Conservation (phyloP, 2,888 invertebrate species). For the Plemyria rubiginata region DNA sequence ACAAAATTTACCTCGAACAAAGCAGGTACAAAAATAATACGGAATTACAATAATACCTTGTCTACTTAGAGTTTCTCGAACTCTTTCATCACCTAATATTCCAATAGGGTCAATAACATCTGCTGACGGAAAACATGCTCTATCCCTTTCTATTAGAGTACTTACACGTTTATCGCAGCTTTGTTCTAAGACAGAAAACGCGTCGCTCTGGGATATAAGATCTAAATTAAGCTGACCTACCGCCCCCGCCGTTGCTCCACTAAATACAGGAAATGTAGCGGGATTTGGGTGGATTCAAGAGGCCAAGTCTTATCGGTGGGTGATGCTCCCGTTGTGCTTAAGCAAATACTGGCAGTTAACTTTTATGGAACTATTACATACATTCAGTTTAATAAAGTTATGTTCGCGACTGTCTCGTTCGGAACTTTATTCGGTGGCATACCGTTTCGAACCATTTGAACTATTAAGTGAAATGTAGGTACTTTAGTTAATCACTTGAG, state of each 20-base stretch:
- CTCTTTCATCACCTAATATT: slow-evolving; percentile 66
- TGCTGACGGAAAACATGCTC: slow-evolving; percentile 51
- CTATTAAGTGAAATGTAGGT: slow-evolving; percentile 26
- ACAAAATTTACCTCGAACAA: background rate
- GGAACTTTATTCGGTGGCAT: slow-evolving; percentile 43
- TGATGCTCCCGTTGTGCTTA: slow-evolving; percentile 56
- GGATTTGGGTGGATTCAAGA: slow-evolving; percentile 38
- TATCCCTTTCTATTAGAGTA: slow-evolving; percentile 51
- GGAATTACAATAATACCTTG: slow-evolving; percentile 25
- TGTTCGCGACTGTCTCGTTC: slow-evolving; percentile 56
- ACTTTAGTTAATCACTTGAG: slow-evolving; percentile 24
- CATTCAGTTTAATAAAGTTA: slow-evolving; percentile 70
- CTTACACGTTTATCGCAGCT: slow-evolving; percentile 48
- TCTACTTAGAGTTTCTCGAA: slow-evolving; percentile 52
- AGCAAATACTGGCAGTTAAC: slow-evolving; percentile 74
- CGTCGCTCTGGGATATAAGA: slow-evolving; percentile 62
- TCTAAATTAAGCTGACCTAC: slow-evolving; percentile 68
- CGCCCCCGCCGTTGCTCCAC: slow-evolving; percentile 41
- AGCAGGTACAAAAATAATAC: slow-evolving; percentile 1
- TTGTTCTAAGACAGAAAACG: slow-evolving; percentile 71
- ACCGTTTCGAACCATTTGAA: slow-evolving; percentile 42
- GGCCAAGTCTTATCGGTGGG: slow-evolving; percentile 53
- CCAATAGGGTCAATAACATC: slow-evolving; percentile 55
- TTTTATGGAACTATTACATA: slow-evolving; percentile 77
- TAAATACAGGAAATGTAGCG: slow-evolving; percentile 43